Conservation (phyloP, 2,797 vertebrate species). For the Pseudomugil tenellus region DNA sequence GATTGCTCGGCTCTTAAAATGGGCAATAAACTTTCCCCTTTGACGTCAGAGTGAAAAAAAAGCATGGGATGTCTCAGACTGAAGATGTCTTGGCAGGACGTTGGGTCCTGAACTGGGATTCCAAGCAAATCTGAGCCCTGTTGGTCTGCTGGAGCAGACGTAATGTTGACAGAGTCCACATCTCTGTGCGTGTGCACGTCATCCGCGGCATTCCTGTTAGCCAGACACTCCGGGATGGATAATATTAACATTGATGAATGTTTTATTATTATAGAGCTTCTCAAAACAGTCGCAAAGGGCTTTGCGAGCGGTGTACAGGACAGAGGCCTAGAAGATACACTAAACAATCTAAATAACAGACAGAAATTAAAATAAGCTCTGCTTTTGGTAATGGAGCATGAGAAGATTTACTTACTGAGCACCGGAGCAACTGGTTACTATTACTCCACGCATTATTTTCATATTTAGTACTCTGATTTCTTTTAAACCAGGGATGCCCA, state of each 20-base stretch:
- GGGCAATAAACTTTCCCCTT: slow-evolving; percentile 47
- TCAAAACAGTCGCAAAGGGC: slow-evolving; percentile 31
- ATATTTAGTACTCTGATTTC: neutral
- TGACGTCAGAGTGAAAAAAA: slow-evolving; percentile 66
- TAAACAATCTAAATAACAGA: slow-evolving; percentile 49
- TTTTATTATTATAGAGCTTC: slow-evolving; percentile 54
- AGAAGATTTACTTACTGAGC: slow-evolving; percentile 23
- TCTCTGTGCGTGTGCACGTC: slow-evolving; percentile 13
- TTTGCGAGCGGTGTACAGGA: slow-evolving; percentile 26
- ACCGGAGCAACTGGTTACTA: slow-evolving; percentile 17
- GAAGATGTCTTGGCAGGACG: slow-evolving; percentile 59
- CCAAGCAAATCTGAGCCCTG: slow-evolving; percentile 38
- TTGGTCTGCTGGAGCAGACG: slow-evolving; percentile 27
- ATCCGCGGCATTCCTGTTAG: slow-evolving; percentile 3
- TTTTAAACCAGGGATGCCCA: neutral
- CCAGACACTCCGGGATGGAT: slow-evolving; percentile 22
- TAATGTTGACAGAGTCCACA: slow-evolving; percentile 57
- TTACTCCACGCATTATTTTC: neutral
- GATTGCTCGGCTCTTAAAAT: slow-evolving; percentile 32
- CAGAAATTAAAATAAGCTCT: slow-evolving; percentile 43
- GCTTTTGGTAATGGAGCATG: slow-evolving; percentile 15
- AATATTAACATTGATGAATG: slow-evolving; percentile 54
- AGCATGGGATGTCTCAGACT: slow-evolving; percentile 38
- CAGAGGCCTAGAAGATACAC: slow-evolving; percentile 35
- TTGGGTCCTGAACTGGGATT: slow-evolving; percentile 65